Conservation (phyloP, 1,140 invertebrate species). For the Bombus picipes region DNA sequence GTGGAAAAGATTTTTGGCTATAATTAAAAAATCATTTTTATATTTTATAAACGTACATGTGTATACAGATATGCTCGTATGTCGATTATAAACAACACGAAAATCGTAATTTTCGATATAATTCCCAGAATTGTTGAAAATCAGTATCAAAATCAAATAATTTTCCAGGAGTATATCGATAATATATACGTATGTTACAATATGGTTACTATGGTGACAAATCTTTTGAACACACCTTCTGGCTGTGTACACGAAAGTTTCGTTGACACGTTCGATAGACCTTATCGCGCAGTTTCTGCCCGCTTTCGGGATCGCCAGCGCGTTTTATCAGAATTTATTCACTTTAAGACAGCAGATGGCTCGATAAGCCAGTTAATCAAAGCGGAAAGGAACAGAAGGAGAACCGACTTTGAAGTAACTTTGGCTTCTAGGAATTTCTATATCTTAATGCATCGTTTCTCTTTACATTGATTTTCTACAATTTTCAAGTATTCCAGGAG, state of each 20-base stretch:
- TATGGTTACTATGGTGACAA: not conserved
- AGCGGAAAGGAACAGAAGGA: not conserved
- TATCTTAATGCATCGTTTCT: not conserved
- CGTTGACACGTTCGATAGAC: conserved; percentile 25
- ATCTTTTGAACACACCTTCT: not conserved
- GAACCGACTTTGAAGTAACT: not conserved
- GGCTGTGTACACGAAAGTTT: not conserved
- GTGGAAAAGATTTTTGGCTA: not conserved
- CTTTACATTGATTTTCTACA: not conserved
- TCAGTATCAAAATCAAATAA: not conserved
- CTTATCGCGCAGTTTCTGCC: conserved; percentile 15
- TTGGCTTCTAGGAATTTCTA: not conserved
- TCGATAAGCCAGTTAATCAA: conserved; percentile 23
- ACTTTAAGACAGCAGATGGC: conserved; percentile 15
- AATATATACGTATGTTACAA: not conserved
- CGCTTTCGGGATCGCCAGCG: not conserved
- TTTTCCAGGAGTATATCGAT: not conserved
- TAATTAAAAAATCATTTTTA: not conserved
- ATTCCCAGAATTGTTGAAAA: not conserved
- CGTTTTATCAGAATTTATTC: conserved; percentile 31
- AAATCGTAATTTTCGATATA: too few species aligned
- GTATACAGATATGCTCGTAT: too few species aligned
- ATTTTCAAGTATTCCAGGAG: too few species aligned
- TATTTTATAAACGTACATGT: not conserved
- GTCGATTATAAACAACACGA: too few species aligned